Evolutionary conservation across 2,888 invertebrate genomes (phyloP).

Genomic region (Eristalis intricaria): DNA sequence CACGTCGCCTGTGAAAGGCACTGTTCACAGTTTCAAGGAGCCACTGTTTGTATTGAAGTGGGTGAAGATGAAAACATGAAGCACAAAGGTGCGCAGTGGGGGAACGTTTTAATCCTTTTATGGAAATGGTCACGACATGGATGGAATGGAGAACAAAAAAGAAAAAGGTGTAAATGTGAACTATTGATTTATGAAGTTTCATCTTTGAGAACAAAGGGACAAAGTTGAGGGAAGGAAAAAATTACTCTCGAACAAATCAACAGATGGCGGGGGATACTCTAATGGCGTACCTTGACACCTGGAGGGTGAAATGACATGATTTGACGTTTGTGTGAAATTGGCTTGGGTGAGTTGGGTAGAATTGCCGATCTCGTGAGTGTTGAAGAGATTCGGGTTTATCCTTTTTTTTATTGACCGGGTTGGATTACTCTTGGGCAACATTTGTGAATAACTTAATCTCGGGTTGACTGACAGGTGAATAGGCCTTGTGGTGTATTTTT

Average conservation of each 20-base stretch:
- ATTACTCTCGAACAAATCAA: not conserved
- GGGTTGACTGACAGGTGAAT: not conserved
- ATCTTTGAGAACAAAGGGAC: not conserved
- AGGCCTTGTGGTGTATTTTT: not conserved
- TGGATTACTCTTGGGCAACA: not conserved
- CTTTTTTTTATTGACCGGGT: not conserved
- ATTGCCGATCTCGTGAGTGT: too few relatives aligned
- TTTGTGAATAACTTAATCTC: not conserved
- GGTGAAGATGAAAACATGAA: constrained; percentile 4
- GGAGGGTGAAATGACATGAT: not conserved
- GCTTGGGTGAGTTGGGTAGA: not conserved
- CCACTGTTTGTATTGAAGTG: constrained; percentile 8
- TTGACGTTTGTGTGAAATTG: not conserved
- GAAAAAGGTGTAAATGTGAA: constrained; percentile 2
- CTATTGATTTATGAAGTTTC: constrained; percentile 32
- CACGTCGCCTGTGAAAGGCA: constrained; percentile 24
- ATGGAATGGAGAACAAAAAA: not conserved
- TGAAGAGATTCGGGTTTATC: too few relatives aligned
- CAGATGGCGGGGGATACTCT: not conserved
- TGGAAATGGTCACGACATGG: constrained; percentile 11
- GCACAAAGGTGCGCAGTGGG: not conserved
- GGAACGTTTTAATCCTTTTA: constrained; percentile 57
- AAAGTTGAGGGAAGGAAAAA: not conserved
- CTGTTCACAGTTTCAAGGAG: constrained; percentile 44
- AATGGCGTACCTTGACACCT: not conserved